Base-by-base conservation (phyloP, 2,888 invertebrate species). In the Leptinotarsa rubiginosa region DNA sequence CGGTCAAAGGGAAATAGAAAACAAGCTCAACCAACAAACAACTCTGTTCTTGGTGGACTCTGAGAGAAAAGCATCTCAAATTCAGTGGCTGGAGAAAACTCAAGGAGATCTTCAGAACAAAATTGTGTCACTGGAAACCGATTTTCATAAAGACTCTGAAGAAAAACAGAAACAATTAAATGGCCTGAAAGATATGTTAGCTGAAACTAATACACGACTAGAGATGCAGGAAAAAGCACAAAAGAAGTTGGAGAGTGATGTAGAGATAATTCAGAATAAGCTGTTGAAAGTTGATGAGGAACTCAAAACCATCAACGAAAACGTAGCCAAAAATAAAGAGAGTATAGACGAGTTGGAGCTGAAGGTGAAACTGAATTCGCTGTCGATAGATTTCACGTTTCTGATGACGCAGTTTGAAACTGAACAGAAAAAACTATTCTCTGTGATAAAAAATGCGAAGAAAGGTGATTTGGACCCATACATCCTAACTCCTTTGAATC, bases 381-480 rank as follows among this genome's bases (percentile, higher is more conserved):
- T 75, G 18, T 66, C 71, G 4, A 50, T 64, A 31, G 59, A 72
- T 69, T 72, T 75, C 25, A 59, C 62, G 15, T 69, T 69, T 50
- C n/a, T 75, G 18, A 47, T 75, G 25, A 49, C 22, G 15, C 72
- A 65, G 20, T 75, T 75, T 50, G 72, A 75, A 47, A 59, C 4
- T 7, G 68, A 75, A 59, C 75, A 75, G 47, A 65, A 68, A 12
- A 71, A 69, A 64, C 25, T 75, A 1, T 56, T 71, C 20, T 62
- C 69, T 15, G 75, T 70, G 10, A 65, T 75, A 13, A 73, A 73
- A 20, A 73, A 65, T n/a, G 73, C 73, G 1, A 75, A 75, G 12
- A 59, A 54, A 56, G 75, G 75, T 0, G 16, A 65, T 10, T 65
- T 75, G 25, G 75, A 75, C 52, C 71, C 75, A 5, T 75, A 75